phyloP scores from a whole-genome alignment of 2,113 vertebrate species.

The Alectura lathami region DNA sequence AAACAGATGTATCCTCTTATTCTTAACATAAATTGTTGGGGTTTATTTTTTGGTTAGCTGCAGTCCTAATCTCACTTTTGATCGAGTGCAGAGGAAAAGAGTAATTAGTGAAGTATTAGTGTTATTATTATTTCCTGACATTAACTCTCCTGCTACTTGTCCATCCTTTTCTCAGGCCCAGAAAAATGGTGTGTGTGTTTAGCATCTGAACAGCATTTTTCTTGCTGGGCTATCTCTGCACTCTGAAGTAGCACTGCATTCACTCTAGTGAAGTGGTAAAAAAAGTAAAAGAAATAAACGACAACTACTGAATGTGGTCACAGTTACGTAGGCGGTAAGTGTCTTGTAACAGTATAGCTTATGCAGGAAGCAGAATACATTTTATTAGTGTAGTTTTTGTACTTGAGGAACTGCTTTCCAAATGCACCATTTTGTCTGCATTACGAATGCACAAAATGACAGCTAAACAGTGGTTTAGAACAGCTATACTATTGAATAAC shows the following conservation, averaged over 20 bases:
- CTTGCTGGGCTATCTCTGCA: background rate
- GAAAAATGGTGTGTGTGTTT: conserved; percentile 4
- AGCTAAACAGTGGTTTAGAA: background rate
- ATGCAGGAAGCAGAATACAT: background rate
- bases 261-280: background rate
- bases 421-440: background rate
- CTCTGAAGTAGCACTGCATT: background rate
- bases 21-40: conserved; percentile 67
- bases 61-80: conserved; percentile 71
- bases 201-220: background rate
- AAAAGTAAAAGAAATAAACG: background rate
- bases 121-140: conserved; percentile 83
- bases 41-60: conserved; percentile 60
- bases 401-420: background rate
- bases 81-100: conserved; percentile 78
- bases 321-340: background rate
- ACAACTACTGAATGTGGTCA: background rate
- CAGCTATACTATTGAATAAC: background rate
- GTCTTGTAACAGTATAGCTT: background rate
- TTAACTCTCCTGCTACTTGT: conserved; percentile 72
- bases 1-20: conserved; percentile 83
- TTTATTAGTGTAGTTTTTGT: background rate
- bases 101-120: conserved; percentile 81
- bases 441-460: background rate
- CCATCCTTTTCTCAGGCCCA: conserved; percentile 40